Evolutionary conservation across 2,797 vertebrate species (phyloP), one percentile per base, ranked within the genome.

Genomic region (Podargus strigoides): DNA sequence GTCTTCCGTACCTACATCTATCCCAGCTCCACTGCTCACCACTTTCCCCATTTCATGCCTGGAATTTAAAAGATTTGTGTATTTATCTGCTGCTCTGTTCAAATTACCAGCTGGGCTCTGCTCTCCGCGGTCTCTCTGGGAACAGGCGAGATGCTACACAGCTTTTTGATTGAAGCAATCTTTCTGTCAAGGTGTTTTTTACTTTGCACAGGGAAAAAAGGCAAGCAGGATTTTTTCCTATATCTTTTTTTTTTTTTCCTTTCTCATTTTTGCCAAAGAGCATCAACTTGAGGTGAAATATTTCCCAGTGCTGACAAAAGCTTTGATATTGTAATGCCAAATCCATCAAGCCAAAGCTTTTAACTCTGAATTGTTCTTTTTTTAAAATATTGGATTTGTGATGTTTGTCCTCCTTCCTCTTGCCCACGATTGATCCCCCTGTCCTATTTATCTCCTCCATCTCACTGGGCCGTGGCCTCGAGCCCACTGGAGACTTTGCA

Each of bases 341-440:
- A 72, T 37, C 85, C 37, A 9, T 90, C 72, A 72, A 92, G 79
- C 34, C 85, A 90, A 87, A 87, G 94, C 95, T 97, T 97, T 97
- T 94, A 97, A 96, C 91, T 91, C 36, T 9, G 67, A 76, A 60
- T 78, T 59, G 75, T 85, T 96, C 90, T 92, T 91, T 81, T 87
- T 74, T 32, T 37, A 22, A 83, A 84, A 63, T 92, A 97, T 98
- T 98, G 98, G 85, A 97, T 98, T 97, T 97, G 30, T 90, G 88
- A 68, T 27, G 75, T 86, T 85, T 90, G 66, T 64, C 87, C 89
- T 95, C 68, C 85, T 85, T 92, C 60, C 56, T 88, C 87, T 85
- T 53, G 58, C 70, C 86, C 34, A 39, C 4, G 7, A 80, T 80
- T 95, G 69, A 93, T 90, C 87, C 4, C 1, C 21, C 83, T 63